Conservation (phyloP, 2,888 invertebrate genomes). For the Scaptomyza caliginosa region DNA sequence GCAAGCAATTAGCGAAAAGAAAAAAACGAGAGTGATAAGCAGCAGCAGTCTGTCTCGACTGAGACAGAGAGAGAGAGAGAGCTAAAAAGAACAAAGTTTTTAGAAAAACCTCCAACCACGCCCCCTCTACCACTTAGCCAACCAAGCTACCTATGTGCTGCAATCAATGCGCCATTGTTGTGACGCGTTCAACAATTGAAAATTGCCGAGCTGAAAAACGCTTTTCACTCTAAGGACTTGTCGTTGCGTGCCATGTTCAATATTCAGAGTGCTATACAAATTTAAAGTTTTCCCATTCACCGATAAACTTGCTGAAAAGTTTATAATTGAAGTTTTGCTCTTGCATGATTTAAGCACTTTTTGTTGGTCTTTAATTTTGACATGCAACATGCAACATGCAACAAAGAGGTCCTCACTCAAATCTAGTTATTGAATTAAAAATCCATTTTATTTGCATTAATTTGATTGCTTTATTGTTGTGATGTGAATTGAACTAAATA, state of each 20-base stretch:
- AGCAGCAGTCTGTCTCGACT: too few relatives aligned
- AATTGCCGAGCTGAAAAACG: conserved; percentile 59
- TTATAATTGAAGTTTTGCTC: conserved; percentile 44
- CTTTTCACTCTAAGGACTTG: conserved; percentile 39
- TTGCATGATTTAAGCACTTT: conserved; percentile 30
- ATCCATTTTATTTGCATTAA: too few relatives aligned
- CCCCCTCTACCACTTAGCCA: too few relatives aligned
- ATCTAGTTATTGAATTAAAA: too few relatives aligned
- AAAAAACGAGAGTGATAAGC: conserved; percentile 10
- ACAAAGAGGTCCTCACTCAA: too few relatives aligned
- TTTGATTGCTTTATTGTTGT: too few relatives aligned
- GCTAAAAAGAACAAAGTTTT: conserved; percentile 50
- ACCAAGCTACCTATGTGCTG: background rate
- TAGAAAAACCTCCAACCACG: too few relatives aligned
- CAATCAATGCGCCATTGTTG: conserved; percentile 70
- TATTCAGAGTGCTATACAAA: conserved; percentile 19
- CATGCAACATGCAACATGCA: too few relatives aligned
- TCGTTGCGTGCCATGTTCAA: conserved; percentile 48
- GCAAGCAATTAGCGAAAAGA: conserved; percentile 67
- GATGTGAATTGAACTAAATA: too few relatives aligned
- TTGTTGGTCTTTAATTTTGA: too few relatives aligned
- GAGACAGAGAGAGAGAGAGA: background rate
- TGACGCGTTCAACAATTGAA: conserved; percentile 71
- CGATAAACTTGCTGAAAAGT: conserved; percentile 7
- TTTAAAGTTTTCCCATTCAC: conserved; percentile 25